Conservation (phyloP, 2,113 vertebrate species). For the Pygoscelis adeliae region DNA sequence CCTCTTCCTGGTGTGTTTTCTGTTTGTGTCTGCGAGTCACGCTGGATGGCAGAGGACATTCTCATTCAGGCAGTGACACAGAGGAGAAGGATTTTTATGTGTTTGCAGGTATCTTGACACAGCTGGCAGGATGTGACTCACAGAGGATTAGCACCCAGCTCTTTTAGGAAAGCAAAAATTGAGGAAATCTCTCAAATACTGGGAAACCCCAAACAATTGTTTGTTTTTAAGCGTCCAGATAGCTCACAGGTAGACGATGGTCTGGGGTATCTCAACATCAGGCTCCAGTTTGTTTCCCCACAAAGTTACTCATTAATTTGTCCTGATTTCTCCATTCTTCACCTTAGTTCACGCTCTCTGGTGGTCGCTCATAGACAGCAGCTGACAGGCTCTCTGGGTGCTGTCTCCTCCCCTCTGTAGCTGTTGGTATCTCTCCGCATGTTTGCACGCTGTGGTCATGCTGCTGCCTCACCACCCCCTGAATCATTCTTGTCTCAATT, state of each 20-base stretch:
- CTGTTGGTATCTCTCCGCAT: neutral
- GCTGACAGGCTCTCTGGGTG: neutral
- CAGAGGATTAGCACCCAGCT: neutral
- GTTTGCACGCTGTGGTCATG: neutral
- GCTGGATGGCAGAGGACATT: neutral
- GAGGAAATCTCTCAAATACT: neutral
- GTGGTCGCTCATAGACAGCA: neutral
- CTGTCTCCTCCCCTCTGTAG: neutral
- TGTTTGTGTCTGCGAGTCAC: neutral
- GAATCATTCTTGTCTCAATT: constrained; percentile 41
- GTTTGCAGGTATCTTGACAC: neutral
- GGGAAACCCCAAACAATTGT: neutral
- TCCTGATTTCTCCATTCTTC: neutral
- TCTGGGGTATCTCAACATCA: neutral
- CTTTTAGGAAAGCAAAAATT: neutral
- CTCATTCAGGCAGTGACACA: neutral
- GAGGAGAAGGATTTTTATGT: neutral
- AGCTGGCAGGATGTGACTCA: neutral
- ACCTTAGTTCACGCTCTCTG: neutral
- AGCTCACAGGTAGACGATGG: neutral
- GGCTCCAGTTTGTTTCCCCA: neutral
- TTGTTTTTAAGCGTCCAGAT: neutral
- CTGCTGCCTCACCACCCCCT: neutral
- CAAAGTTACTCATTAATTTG: neutral
- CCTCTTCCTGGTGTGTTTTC: neutral